Conservation (phyloP, 2,888 invertebrate genomes). For the Nudaria mundana region DNA sequence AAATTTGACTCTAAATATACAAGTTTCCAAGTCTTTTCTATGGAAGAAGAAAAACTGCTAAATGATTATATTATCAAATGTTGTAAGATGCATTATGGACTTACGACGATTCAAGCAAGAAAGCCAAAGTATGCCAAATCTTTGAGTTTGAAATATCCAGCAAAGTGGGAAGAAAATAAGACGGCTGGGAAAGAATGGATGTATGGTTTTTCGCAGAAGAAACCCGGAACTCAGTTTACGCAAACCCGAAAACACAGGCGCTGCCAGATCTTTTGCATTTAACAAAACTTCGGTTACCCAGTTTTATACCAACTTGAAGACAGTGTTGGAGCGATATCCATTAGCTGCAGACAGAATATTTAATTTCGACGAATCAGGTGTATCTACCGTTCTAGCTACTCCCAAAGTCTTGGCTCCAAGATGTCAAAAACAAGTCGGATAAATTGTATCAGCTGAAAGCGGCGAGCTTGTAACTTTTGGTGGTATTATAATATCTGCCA, state of each 20-base stretch:
- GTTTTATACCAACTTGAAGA: slow-evolving; percentile 13
- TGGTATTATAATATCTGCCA: slow-evolving; percentile 38
- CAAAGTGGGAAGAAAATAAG: slow-evolving; percentile 3
- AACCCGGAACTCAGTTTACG: slow-evolving; percentile 21
- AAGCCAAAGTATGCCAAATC: slow-evolving; percentile 1
- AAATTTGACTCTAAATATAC: slow-evolving; percentile 9
- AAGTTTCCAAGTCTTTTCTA: slow-evolving; percentile 7
- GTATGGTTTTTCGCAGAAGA: slow-evolving; percentile 5
- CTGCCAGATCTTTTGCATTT: slow-evolving; percentile 34
- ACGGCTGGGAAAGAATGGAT: slow-evolving; percentile 9
- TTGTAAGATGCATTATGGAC: slow-evolving; percentile 13
- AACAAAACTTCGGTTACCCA: slow-evolving; percentile 23
- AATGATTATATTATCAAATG: slow-evolving; percentile 11
- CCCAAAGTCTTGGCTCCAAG: neutral
- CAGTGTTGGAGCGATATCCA: neutral
- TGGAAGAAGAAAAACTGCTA: slow-evolving; percentile 8
- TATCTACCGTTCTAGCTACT: neutral
- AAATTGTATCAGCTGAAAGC: slow-evolving; percentile 44
- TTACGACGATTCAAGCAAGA: neutral
- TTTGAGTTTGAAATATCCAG: slow-evolving; percentile 5
- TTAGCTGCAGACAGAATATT: neutral
- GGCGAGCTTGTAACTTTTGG: slow-evolving; percentile 47
- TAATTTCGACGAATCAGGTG: neutral
- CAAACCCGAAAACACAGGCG: slow-evolving; percentile 36
- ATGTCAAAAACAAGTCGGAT: slow-evolving; percentile 30